phyloP scores from a whole-genome alignment of 2,888 invertebrate genomes.

The Drosophila quinaria region DNA sequence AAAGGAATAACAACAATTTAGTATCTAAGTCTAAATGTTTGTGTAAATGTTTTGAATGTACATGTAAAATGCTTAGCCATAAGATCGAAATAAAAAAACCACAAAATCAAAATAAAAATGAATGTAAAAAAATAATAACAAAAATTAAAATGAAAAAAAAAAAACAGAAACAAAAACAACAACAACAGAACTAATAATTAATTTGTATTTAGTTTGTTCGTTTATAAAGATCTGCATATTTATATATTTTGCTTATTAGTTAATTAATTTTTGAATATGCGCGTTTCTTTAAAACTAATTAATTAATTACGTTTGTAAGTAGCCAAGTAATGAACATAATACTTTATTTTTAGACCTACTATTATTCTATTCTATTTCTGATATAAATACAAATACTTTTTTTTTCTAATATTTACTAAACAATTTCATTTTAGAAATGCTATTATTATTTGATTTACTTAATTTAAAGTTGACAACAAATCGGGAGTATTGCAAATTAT shows the following conservation, averaged over 20 bases:
- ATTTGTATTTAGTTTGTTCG: conserved; percentile 55
- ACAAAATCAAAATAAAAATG: conserved; percentile 35
- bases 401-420: conserved; percentile 53
- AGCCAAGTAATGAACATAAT: conserved; percentile 71
- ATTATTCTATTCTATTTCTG: conserved; percentile 45
- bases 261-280: conserved; percentile 44
- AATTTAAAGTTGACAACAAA: conserved; percentile 66
- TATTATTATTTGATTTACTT: conserved; percentile 51
- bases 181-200: conserved; percentile 30
- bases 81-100: conserved; percentile 25
- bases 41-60: conserved; percentile 73
- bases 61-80: conserved; percentile 52
- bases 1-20: conserved; percentile 45
- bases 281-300: conserved; percentile 31
- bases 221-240: conserved; percentile 58
- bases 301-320: conserved; percentile 59
- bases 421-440: conserved; percentile 73
- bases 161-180: conserved; percentile 22
- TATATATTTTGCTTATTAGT: conserved; percentile 50
- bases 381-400: conserved; percentile 30
- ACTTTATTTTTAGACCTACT: conserved; percentile 50
- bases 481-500: conserved; percentile 79
- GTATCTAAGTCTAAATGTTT: conserved; percentile 47
- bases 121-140: conserved; percentile 53
- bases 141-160: conserved; percentile 21